A percentile compares a stretch with the other conserved stretches of the same genome.
These are phyloP conservation scores for Rhodinocichla rosea DNA, from an alignment of 2,113 vertebrate genomes.

Conservation along the genomic window DNA sequence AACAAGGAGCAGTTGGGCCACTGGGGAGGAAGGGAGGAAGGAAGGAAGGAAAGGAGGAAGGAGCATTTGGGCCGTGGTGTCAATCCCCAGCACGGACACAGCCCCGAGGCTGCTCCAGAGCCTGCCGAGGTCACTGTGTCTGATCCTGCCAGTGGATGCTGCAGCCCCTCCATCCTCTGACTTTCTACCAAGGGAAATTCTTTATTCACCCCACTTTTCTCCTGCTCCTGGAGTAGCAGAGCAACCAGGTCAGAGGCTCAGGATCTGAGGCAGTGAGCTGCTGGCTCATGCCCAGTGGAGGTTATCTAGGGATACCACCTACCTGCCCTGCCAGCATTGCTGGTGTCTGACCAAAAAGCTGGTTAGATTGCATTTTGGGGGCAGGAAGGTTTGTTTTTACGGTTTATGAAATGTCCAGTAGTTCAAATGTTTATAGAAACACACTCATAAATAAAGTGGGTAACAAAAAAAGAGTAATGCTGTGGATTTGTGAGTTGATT, in stretches of 20 bases:
- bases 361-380: background rate
- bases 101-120: background rate
- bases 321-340: background rate
- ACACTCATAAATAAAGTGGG: slow-evolving; percentile 43
- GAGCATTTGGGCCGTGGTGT: background rate
- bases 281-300: fast-evolving
- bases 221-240: background rate
- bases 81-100: background rate
- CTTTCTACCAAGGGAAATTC: background rate
- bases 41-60: background rate
- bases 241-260: background rate
- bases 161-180: background rate
- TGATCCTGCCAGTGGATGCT: background rate
- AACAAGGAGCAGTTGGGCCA: background rate
- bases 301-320: background rate
- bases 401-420: slow-evolving; percentile 8
- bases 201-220: background rate
- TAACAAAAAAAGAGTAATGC: background rate
- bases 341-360: background rate
- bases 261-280: background rate
- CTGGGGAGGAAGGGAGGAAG: background rate
- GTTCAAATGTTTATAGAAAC: slow-evolving; percentile 50
- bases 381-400: slow-evolving; percentile 31
- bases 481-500: background rate
- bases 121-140: background rate